Percentiles rank a stretch among this genome's conserved stretches.
These are phyloP conservation scores for Kradibia gibbosae DNA, from an alignment of 1,140 invertebrate genomes.

Conservation along the genomic window DNA sequence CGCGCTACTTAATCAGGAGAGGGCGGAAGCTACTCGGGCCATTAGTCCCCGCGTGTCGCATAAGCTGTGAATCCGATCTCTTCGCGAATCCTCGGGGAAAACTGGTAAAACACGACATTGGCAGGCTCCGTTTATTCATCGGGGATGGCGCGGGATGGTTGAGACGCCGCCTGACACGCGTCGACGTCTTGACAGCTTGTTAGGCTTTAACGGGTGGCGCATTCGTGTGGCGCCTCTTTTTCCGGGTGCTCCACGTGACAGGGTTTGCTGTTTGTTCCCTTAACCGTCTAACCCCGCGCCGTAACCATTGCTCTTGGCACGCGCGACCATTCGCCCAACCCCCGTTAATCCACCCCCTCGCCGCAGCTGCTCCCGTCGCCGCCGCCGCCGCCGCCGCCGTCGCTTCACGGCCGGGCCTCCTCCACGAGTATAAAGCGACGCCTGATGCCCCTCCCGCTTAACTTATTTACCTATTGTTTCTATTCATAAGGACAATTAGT, in stretches of 20 bases:
- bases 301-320: background rate
- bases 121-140: background rate
- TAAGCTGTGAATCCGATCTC: background rate
- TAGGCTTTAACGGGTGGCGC: constrained; percentile 62
- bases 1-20: background rate
- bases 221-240: constrained; percentile 53
- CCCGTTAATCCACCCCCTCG: too few relatives aligned
- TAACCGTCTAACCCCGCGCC: background rate
- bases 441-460: background rate
- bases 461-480: background rate
- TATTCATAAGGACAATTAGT: background rate
- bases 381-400: too few relatives aligned
- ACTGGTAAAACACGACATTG: background rate
- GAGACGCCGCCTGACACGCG: constrained; percentile 65
- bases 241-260: constrained; percentile 59
- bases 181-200: constrained; percentile 71
- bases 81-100: background rate
- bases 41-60: background rate
- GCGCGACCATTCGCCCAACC: background rate
- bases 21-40: background rate
- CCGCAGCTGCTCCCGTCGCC: too few relatives aligned
- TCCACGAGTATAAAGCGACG: background rate
- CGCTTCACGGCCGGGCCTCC: background rate
- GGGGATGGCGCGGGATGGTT: constrained; percentile 38
- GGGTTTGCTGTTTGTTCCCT: background rate